These are phyloP conservation scores for Eurosta solidaginis DNA, from an alignment of 1,140 invertebrate species.

Conservation along the genomic window DNA sequence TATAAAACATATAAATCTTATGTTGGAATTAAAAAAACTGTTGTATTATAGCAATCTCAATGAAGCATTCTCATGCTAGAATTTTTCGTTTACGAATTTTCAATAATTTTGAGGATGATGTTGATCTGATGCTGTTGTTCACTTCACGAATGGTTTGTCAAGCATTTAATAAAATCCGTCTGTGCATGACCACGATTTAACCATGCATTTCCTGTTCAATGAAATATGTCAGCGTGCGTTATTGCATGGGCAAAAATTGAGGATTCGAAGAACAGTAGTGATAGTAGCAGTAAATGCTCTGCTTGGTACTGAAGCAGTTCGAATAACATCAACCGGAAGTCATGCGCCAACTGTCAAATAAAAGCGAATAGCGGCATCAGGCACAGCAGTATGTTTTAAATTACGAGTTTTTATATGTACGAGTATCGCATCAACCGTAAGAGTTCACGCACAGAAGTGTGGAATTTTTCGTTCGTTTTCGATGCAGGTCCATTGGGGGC, in stretches of 20 bases:
- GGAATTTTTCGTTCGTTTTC: too few relatives aligned
- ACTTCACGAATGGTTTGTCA: background rate
- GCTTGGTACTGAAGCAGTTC: background rate
- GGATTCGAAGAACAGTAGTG: too few relatives aligned
- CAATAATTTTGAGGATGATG: background rate
- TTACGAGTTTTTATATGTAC: too few relatives aligned
- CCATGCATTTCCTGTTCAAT: background rate
- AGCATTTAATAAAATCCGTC: background rate
- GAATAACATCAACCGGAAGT: background rate
- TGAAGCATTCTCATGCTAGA: too few relatives aligned
- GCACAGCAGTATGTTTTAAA: too few relatives aligned
- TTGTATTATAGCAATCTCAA: too few relatives aligned
- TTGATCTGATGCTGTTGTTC: background rate
- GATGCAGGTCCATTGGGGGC: too few relatives aligned
- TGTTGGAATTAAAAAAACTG: too few relatives aligned
- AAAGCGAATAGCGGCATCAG: background rate
- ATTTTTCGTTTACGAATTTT: too few relatives aligned
- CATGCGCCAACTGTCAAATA: background rate
- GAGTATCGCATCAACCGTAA: too few relatives aligned
- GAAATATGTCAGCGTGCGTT: background rate
- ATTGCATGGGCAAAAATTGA: background rate
- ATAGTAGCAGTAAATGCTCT: background rate
- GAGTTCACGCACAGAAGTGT: too few relatives aligned
- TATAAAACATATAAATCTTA: too few relatives aligned
- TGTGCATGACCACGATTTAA: background rate